phyloP scores from a whole-genome alignment of 1,140 invertebrate species.

The Macrocentrus cingulum region DNA sequence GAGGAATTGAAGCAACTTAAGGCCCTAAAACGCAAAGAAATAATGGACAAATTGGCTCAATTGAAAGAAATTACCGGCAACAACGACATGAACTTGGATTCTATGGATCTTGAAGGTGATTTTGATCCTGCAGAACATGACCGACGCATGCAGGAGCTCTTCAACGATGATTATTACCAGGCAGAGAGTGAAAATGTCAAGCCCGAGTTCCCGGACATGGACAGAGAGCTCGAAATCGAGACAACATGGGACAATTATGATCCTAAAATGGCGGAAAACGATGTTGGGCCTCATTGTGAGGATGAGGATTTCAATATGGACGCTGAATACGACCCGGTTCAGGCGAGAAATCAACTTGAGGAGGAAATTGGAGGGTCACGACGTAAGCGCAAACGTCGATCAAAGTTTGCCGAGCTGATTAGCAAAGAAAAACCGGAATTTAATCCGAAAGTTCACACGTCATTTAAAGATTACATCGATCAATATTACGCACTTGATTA shows the following conservation, averaged over 20 bases:
- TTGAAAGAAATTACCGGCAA: slow-evolving; percentile 87
- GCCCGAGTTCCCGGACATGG: slow-evolving; percentile 79
- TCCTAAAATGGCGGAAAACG: slow-evolving; percentile 43
- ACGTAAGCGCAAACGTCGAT: slow-evolving; percentile 65
- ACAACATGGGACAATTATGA: slow-evolving; percentile 77
- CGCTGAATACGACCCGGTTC: slow-evolving; percentile 76
- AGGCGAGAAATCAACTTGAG: slow-evolving; percentile 50
- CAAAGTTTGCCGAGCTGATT: slow-evolving; percentile 72
- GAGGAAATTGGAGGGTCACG: slow-evolving; percentile 64
- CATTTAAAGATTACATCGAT: slow-evolving; percentile 87
- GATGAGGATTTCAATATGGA: slow-evolving; percentile 88
- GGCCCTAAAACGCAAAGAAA: slow-evolving; percentile 86
- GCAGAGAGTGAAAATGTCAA: slow-evolving; percentile 72
- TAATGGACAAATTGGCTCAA: slow-evolving; percentile 84
- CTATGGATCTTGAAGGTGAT: slow-evolving; percentile 76
- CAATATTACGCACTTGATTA: slow-evolving; percentile 94
- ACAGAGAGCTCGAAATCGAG: slow-evolving; percentile 72
- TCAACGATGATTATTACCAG: slow-evolving; percentile 85
- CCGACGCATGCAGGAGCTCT: slow-evolving; percentile 81
- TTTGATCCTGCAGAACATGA: slow-evolving; percentile 93
- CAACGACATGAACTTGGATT: slow-evolving; percentile 62
- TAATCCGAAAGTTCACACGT: slow-evolving; percentile 71
- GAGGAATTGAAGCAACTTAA: slow-evolving; percentile 87
- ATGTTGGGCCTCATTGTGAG: slow-evolving; percentile 67
- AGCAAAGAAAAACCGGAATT: slow-evolving; percentile 77